Evolutionary conservation across 2,888 invertebrate genomes (phyloP).

Genomic region (Drosophila atroscutellata): DNA sequence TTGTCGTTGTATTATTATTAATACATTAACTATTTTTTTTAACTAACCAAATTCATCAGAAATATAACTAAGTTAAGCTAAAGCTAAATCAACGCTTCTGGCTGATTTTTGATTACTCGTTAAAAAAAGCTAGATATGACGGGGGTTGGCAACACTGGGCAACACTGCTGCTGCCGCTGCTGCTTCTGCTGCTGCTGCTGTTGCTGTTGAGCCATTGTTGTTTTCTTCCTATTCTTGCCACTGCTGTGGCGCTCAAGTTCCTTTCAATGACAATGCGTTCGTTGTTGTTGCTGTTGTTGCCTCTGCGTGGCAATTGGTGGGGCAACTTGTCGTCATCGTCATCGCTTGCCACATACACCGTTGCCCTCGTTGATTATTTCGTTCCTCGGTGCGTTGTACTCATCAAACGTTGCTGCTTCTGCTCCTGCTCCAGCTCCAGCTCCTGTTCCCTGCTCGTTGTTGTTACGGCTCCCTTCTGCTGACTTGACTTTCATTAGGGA

Average conservation of each 20-base stretch:
- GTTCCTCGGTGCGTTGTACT: constrained; percentile 68
- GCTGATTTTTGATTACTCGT: not conserved
- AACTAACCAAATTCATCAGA: no score
- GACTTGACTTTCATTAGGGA: constrained; percentile 50
- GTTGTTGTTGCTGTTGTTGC: constrained; percentile 7
- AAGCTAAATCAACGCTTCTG: not conserved
- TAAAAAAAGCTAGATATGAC: not conserved
- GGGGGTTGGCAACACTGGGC: not conserved
- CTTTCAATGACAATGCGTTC: constrained; percentile 77
- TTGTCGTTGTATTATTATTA: no score
- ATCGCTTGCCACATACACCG: constrained; percentile 24
- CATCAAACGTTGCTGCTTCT: constrained; percentile 20
- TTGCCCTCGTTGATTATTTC: constrained; percentile 25
- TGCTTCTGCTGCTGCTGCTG: constrained; percentile 34
- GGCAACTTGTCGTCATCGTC: constrained; percentile 54
- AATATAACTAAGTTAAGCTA: not conserved
- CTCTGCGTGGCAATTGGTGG: constrained; percentile 44
- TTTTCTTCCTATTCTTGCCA: constrained; percentile 31
- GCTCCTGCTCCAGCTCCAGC: constrained; percentile 15
- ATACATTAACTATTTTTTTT: not conserved
- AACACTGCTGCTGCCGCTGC: constrained; percentile 10
- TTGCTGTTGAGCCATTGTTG: constrained; percentile 35
- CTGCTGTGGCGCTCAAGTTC: constrained; percentile 64
- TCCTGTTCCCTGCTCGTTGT: constrained; percentile 1
- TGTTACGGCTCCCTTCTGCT: constrained; percentile 1